Evolutionary conservation across 1,140 invertebrate genomes (phyloP), one percentile per base, ranked within the genome.

Genomic region (Brachionus calyciflorus): DNA sequence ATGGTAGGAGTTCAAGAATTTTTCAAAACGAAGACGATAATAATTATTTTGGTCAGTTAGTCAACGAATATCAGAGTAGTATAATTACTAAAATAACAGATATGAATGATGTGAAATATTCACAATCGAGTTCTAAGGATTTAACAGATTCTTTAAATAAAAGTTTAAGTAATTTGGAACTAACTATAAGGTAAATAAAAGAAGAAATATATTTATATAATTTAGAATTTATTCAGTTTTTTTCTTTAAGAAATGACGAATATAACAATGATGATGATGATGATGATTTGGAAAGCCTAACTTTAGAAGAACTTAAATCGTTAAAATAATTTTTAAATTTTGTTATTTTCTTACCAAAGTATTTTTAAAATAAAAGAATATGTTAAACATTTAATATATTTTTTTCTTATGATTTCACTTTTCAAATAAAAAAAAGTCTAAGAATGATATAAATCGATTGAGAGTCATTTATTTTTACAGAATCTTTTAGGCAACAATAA

Each of bases 21-120:
- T 76, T 49, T 19, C 73, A 76, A 46, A 55, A 76, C 17, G 73
- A 55, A 21, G 49, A 76, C 30, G 73, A 76, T 46, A 55, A 55
- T n/a, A 19, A 30, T 28, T 76, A 41, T 57, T 76, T 76, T 41
- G 49, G 49, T 41, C 28, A 57, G 17, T 49, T 76, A 28, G 19
- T 55, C 17, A 49, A 57, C 9, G 73, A 76, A 57, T 55, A 51
- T 76, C 21, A 73, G 30, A 55, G 37, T n/a, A 40, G 69, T 37
- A 24, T 21, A n/a, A 55, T 73, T 51, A 73, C 46, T 33, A 44
- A 73, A 51, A 65, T 44, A 51, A 30, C 17, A 21, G 30, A 55
- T 14, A 5, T 73, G 46, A n/a, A 37, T 30, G n/a, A 55, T 19
- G 28, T 24, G 4, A 49, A 49, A 37, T 73, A 12, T 7, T 5